Base-by-base conservation (phyloP, 2,113 vertebrate species). In the Corydoras maculifer region DNA sequence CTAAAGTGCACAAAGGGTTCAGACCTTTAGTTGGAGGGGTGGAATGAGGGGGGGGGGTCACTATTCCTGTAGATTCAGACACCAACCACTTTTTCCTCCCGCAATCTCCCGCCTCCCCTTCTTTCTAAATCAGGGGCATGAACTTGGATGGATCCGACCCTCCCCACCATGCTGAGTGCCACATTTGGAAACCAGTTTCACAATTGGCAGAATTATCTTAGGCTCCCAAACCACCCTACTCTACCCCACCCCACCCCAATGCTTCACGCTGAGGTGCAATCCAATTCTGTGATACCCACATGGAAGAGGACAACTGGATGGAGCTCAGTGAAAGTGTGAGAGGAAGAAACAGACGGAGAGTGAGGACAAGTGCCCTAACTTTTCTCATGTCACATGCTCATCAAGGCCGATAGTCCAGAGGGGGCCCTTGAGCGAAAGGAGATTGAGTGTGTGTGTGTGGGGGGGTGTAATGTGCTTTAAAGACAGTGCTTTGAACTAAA, bases 301-400 rank as follows among this genome's bases (percentile, higher is more conserved):
- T 91, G 92, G 94, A 90, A 93, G 92, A 96, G 91, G 92, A 94
- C 94, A 96, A 97, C 93, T 94, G 93, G 94, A 96, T 98, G 92
- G 94, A 92, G 93, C 93, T 94, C 90, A 91, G 90, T 92, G 92
- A 94, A 68, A 64, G 61, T 35, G 49, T 43, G 68, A 61, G 74
- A 72, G 64, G 57, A 54, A 92, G 89, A 94, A 91, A 80, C 35
- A 72, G 68, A 69, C 57, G 54, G 76, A 75, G 70, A 73, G 74
- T 74, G 82, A 93, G 92, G 92, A 95, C 92, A 95, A 95, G 92
- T 94, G 92, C 94, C 91, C 87, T 94, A 97, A 98, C 93, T 96
- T 98, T 97, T 97, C 94, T 99, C 94, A 97, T 94, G 94, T 98
- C 94, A 95, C 91, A 94, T 93, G 94, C 90, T 85, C 90, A 91